Percentiles rank a stretch among this genome's conserved stretches.
Conservation (phyloP, 2,888 invertebrate species). For the Sylvicola cinctus region DNA sequence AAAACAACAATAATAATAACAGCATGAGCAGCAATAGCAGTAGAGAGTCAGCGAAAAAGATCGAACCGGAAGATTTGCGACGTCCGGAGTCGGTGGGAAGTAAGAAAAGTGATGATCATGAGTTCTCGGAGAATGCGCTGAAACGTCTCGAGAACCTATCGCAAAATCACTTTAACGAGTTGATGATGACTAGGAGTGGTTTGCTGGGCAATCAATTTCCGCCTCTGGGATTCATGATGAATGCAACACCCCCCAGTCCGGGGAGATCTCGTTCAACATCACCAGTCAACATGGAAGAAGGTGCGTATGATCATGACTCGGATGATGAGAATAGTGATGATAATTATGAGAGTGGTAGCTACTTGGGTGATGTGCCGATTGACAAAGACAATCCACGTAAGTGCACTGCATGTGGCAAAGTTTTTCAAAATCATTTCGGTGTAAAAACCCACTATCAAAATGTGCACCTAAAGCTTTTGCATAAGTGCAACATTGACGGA, state of each 20-base stretch:
- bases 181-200: conserved; percentile 22
- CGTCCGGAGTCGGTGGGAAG: conserved; percentile 7
- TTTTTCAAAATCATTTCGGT: conserved; percentile 83
- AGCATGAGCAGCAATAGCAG: background rate
- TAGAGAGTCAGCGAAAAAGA: background rate
- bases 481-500: conserved; percentile 84
- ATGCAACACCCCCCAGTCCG: conserved; percentile 30
- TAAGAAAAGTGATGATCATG: conserved; percentile 7
- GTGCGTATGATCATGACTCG: conserved; percentile 27
- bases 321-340: conserved; percentile 47
- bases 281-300: conserved; percentile 21
- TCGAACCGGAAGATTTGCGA: conserved; percentile 1
- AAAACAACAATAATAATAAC: background rate
- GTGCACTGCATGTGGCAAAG: conserved; percentile 81
- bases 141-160: conserved; percentile 61
- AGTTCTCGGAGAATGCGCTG: conserved; percentile 36
- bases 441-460: conserved; percentile 91
- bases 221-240: conserved; percentile 27
- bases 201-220: conserved; percentile 24
- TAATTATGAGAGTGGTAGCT: conserved; percentile 52
- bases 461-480: conserved; percentile 86
- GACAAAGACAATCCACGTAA: conserved; percentile 81
- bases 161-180: conserved; percentile 48
- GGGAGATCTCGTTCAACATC: conserved; percentile 35
- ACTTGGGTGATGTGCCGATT: conserved; percentile 54